Percentiles rank a stretch among this genome's conserved stretches.
Conservation (phyloP, 2,113 vertebrate species). For the Jaculus jaculus region DNA sequence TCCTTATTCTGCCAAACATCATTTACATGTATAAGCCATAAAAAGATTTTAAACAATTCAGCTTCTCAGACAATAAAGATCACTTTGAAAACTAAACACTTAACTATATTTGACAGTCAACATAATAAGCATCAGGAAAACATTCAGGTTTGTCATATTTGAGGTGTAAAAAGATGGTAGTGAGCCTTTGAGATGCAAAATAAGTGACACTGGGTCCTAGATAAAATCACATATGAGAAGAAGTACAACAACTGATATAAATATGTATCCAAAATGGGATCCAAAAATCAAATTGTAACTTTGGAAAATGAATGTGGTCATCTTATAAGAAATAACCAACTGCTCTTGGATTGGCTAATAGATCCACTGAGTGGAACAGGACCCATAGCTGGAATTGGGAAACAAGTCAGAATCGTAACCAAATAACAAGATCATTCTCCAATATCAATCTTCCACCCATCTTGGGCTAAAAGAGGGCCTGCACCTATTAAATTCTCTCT, state of each 20-base stretch:
- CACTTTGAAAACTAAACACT: neutral
- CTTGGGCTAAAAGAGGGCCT: too few relatives aligned
- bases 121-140: conserved; percentile 28
- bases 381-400: too few relatives aligned
- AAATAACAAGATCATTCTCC: too few relatives aligned
- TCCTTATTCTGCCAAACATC: neutral
- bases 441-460: too few relatives aligned
- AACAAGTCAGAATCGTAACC: too few relatives aligned
- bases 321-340: too few relatives aligned
- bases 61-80: neutral
- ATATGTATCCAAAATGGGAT: neutral
- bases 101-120: conserved; percentile 25
- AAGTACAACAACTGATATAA: neutral
- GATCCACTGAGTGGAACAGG: too few relatives aligned
- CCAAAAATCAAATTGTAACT: conserved; percentile 17
- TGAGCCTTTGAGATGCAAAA: neutral
- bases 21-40: neutral
- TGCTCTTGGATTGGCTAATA: too few relatives aligned
- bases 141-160: neutral
- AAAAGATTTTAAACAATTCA: neutral
- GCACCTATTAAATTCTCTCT: too few relatives aligned
- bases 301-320: neutral
- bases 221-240: neutral
- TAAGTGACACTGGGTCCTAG: neutral
- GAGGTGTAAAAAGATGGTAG: neutral